Base-by-base conservation (phyloP, 2,113 vertebrate genomes). In the Bubo blakistoni region DNA sequence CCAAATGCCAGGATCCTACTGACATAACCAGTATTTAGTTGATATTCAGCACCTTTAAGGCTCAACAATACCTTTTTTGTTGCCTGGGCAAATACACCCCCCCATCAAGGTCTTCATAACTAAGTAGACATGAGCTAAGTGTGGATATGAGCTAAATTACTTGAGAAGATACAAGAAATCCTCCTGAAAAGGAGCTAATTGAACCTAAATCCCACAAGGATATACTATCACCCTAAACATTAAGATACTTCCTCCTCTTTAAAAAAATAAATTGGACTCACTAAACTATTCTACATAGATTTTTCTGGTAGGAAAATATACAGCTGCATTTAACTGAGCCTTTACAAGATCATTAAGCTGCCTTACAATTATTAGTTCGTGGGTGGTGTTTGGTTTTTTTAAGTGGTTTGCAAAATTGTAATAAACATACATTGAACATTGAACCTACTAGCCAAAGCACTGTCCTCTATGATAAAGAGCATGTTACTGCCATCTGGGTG, bases 401-500 rank as follows among this genome's bases (percentile, higher is more conserved):
- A 63, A 85, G 26, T 30, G 46, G 34, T 46, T 93, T 62, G 51
- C 62, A 59, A 38, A 70, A 81, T 61, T 14, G 6, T 19, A 24
- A 57, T 40, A 44, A 90, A 32, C 9, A 5, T 7, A 9, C 2
- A 3, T 42, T 38, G 55, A 54, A 26, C 0, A 5, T 7, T 27
- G 42, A 82, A 7, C 17, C 11, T 26, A 11, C 24, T 16, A 73
- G 16, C 19, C 47, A 29, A n/a, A 70, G 78, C 46, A 1, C 32
- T 19, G 29, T 42, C 71, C 66, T 77, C 58, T n/a, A 1, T 20
- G 12, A 32, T 12, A 63, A 12, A 55, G 95, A 94, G 86, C 72
- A 42, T 63, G 70, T 76, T 92, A 89, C 92, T 94, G 96, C 94
- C 94, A 40, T 54, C 96, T 96, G 96, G 59, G 86, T 86, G 89